Percentiles rank a stretch among this genome's conserved stretches.
Evolutionary conservation across 2,797 vertebrate species (phyloP).

Genomic region (Jordanella pulchra): DNA sequence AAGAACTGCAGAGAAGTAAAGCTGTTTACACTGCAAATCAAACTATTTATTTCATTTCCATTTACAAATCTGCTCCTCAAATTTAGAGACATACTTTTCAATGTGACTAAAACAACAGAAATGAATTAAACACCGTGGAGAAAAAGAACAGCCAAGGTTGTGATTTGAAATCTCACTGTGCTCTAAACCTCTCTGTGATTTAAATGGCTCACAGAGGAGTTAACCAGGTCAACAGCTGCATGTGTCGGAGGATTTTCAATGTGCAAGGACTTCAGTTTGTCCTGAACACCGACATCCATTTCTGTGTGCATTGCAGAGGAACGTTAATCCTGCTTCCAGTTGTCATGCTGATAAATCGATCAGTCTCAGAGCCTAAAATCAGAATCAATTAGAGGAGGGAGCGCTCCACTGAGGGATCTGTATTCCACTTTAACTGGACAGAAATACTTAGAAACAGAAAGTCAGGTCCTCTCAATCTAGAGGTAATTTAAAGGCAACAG

Average conservation of each 20-base stretch:
- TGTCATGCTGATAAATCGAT: neutral
- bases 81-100: neutral
- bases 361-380: too few species aligned
- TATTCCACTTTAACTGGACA: too few species aligned
- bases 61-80: neutral
- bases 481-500: neutral
- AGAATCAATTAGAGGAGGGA: neutral
- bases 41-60: neutral
- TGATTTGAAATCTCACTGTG: neutral
- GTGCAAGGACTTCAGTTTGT: neutral
- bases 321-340: neutral
- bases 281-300: neutral
- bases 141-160: neutral
- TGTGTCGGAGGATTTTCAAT: neutral
- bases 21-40: neutral
- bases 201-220: conserved; percentile 14
- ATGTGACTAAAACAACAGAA: neutral
- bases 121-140: neutral
- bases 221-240: conserved; percentile 43
- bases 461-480: neutral
- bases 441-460: too few species aligned
- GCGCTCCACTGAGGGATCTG: neutral
- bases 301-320: neutral
- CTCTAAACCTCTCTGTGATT: neutral
- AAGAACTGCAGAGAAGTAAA: neutral